These are phyloP conservation scores for Prolemur simus DNA, from an alignment of 2,113 vertebrate species.

Conservation along the genomic window DNA sequence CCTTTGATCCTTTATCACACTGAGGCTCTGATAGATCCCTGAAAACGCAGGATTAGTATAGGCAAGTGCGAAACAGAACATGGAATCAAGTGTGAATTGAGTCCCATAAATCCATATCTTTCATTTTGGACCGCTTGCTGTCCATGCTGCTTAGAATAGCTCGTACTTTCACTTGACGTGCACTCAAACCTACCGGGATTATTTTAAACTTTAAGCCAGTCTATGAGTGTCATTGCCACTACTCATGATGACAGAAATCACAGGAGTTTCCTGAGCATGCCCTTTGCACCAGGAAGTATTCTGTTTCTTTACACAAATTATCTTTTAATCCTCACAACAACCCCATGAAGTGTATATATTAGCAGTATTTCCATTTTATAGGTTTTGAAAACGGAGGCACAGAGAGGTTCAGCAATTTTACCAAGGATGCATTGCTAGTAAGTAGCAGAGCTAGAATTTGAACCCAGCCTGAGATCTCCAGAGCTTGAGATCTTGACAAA, in stretches of 20 bases:
- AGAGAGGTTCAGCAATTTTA: background rate
- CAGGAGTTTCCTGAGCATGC: background rate
- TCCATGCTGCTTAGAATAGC: background rate
- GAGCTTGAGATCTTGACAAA: background rate
- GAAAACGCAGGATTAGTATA: background rate
- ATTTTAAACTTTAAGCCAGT: background rate
- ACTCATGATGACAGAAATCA: too few relatives aligned
- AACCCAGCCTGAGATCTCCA: background rate
- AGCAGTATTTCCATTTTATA: background rate
- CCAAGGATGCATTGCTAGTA: too few relatives aligned
- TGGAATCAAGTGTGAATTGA: background rate
- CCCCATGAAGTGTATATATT: background rate
- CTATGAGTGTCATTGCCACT: background rate
- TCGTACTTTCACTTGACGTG: background rate
- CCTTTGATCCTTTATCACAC: background rate
- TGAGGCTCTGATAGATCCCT: background rate
- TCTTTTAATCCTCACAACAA: background rate
- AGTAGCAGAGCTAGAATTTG: background rate
- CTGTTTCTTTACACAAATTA: background rate
- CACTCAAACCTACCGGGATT: background rate
- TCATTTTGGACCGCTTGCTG: background rate
- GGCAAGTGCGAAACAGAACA: too few relatives aligned
- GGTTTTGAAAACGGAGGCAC: background rate
- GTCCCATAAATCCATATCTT: background rate
- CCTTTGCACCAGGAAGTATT: accelerated